phyloP scores from a whole-genome alignment of 2,888 invertebrate genomes.

The Ashinkailepas kermadecensis region DNA sequence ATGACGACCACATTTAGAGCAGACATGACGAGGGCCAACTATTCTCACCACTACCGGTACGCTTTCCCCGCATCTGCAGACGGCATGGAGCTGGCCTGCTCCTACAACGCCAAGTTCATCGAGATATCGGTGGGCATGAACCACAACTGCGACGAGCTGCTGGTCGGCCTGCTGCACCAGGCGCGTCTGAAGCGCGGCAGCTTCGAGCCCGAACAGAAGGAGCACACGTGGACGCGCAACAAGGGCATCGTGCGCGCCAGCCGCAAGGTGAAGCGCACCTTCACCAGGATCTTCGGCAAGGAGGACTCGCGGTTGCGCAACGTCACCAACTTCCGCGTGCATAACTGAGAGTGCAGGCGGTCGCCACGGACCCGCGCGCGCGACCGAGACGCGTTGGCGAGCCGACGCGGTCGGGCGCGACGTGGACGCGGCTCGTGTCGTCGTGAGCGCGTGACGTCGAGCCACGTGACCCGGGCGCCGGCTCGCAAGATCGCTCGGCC shows the following conservation, averaged over 20 bases:
- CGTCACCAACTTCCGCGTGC: constrained; percentile 79
- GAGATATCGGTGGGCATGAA: constrained; percentile 95
- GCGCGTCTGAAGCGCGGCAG: constrained; percentile 61
- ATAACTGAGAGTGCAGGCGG: neutral
- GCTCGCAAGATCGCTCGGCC: neutral
- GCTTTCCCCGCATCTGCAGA: constrained; percentile 52
- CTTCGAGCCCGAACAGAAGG: constrained; percentile 47
- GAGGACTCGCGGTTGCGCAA: constrained; percentile 78
- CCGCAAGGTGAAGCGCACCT: constrained; percentile 76
- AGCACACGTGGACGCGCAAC: constrained; percentile 73
- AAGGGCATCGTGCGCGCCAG: constrained; percentile 75
- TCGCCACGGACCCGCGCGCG: neutral
- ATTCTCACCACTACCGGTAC: too few species aligned
- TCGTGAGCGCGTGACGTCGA: neutral
- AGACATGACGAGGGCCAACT: too few species aligned
- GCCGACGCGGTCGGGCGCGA: neutral
- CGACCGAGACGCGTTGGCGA: neutral
- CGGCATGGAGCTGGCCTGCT: constrained; percentile 84
- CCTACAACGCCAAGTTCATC: constrained; percentile 84
- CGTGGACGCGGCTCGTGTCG: neutral
- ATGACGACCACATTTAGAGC: too few species aligned
- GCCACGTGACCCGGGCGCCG: neutral
- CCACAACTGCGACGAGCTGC: constrained; percentile 90
- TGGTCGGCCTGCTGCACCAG: constrained; percentile 86
- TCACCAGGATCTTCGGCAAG: constrained; percentile 83